phyloP scores from a whole-genome alignment of 1,140 invertebrate genomes.

The Dysdera silvatica region DNA sequence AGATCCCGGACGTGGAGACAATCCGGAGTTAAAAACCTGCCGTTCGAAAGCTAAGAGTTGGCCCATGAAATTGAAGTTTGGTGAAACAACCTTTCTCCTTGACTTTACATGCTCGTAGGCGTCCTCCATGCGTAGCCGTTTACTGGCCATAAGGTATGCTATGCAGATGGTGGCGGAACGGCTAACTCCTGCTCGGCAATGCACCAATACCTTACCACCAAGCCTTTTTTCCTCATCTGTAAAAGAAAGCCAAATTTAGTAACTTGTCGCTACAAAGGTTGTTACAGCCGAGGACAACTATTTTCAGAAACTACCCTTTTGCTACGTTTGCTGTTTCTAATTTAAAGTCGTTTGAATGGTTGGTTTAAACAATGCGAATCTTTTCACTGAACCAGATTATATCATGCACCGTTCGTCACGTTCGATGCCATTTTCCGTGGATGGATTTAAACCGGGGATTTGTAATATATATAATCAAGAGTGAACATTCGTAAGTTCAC shows the following conservation, averaged over 20 bases:
- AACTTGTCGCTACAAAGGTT: too few species aligned
- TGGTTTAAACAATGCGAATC: too few species aligned
- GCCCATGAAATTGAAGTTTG: constrained; percentile 82
- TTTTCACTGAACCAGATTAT: too few species aligned
- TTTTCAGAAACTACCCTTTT: too few species aligned
- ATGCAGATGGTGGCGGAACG: constrained; percentile 75
- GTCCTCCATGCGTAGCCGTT: constrained; percentile 62
- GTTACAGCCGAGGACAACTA: too few species aligned
- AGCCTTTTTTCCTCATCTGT: constrained; percentile 30
- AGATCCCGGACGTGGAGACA: constrained; percentile 1
- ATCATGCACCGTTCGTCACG: too few species aligned
- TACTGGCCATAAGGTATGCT: constrained; percentile 80
- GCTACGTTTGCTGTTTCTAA: too few species aligned
- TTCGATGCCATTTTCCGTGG: too few species aligned
- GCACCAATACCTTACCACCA: constrained; percentile 64
- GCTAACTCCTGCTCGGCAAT: constrained; percentile 83
- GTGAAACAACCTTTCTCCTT: constrained; percentile 65
- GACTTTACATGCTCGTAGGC: constrained; percentile 67
- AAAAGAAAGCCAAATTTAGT: neutral
- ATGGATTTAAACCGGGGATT: too few species aligned
- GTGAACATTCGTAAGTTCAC: too few species aligned
- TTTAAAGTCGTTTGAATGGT: too few species aligned
- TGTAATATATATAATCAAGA: too few species aligned
- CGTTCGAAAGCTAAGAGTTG: constrained; percentile 71
- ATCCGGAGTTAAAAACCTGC: constrained; percentile 43